phyloP scores from a whole-genome alignment of 2,797 vertebrate genomes.

The Hybognathus amarus region DNA sequence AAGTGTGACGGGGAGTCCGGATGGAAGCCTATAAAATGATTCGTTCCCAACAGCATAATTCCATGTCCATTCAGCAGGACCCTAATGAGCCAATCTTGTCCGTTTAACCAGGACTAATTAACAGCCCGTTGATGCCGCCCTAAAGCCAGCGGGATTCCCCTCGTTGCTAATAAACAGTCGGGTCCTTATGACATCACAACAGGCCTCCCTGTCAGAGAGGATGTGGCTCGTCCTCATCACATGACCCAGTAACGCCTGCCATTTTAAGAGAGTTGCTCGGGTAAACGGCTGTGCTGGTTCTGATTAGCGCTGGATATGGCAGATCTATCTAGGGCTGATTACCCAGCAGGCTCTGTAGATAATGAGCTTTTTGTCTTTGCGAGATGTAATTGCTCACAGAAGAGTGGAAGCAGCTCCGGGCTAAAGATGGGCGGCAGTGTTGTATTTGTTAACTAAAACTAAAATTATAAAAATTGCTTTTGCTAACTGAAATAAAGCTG shows the following conservation, averaged over 20 bases:
- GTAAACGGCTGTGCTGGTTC: conserved; percentile 71
- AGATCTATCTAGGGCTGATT: conserved; percentile 69
- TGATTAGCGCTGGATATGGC: conserved; percentile 74
- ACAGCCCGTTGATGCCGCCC: conserved; percentile 63
- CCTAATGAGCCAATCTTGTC: conserved; percentile 63
- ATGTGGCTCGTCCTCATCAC: conserved; percentile 68
- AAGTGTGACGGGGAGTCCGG: neutral
- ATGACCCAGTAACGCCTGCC: conserved; percentile 67
- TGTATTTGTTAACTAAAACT: neutral
- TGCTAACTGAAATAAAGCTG: neutral
- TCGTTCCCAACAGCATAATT: conserved; percentile 1
- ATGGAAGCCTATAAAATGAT: conserved; percentile 43
- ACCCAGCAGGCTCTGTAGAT: conserved; percentile 58
- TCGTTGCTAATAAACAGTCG: conserved; percentile 66
- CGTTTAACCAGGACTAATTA: conserved; percentile 64
- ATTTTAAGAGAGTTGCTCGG: conserved; percentile 68
- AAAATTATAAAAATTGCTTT: neutral
- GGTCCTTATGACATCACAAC: conserved; percentile 65
- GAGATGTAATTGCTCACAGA: conserved; percentile 61
- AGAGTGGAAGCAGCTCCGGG: neutral
- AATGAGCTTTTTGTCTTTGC: conserved; percentile 55
- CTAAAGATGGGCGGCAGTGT: neutral
- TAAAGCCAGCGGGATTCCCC: conserved; percentile 71
- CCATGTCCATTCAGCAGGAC: conserved; percentile 55
- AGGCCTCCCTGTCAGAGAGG: conserved; percentile 64